Conservation (phyloP, 2,113 vertebrate genomes). For the Solea solea region DNA sequence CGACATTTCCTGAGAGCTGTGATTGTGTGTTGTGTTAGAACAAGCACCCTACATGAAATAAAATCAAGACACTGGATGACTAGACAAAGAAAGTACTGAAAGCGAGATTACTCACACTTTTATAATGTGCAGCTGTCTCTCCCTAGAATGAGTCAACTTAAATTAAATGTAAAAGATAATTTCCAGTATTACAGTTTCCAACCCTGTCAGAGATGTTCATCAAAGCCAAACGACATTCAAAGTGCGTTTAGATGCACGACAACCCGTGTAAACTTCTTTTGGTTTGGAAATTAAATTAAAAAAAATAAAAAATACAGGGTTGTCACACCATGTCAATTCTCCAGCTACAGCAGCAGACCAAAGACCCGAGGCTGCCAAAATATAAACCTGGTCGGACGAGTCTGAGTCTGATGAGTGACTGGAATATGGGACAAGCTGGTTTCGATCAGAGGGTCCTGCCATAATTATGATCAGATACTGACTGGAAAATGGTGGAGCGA, state of each 20-base stretch:
- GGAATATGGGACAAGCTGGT: slow-evolving; percentile 8
- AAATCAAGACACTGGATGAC: too few species aligned
- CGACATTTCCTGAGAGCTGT: too few species aligned
- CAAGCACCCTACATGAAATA: too few species aligned
- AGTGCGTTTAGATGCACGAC: not conserved
- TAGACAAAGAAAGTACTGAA: too few species aligned
- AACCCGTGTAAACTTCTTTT: not conserved
- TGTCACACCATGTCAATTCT: not conserved
- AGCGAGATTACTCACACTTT: not conserved
- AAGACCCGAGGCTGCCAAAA: not conserved
- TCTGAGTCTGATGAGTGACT: not conserved
- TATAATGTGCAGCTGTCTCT: not conserved
- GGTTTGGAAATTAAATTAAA: not conserved
- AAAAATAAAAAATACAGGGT: not conserved
- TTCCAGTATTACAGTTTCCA: not conserved
- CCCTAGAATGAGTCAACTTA: not conserved
- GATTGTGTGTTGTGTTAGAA: too few species aligned
- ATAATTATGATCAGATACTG: not conserved
- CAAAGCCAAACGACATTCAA: too few species aligned
- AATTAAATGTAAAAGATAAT: not conserved
- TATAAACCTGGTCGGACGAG: not conserved
- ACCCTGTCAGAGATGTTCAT: not conserved
- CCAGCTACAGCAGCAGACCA: not conserved
- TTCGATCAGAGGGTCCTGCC: not conserved
- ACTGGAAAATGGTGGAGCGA: slow-evolving; percentile 15